Percentiles rank a stretch among this genome's conserved stretches.
phyloP scores from a whole-genome alignment of 2,888 invertebrate genomes.

The Amphipoea oculea region DNA sequence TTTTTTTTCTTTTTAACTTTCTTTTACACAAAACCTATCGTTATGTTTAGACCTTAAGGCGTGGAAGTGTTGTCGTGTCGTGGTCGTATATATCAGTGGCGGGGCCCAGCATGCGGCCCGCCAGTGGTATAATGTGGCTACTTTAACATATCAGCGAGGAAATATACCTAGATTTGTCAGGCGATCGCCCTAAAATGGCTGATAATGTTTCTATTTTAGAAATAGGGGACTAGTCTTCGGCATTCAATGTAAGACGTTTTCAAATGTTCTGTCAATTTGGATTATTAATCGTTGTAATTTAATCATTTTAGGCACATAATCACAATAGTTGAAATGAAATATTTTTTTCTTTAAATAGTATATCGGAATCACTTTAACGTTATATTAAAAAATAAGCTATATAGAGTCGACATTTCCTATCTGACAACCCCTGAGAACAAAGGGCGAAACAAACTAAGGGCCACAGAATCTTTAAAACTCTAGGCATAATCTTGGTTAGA shows the following conservation, averaged over 20 bases:
- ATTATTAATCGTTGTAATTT: neutral
- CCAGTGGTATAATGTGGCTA: constrained; percentile 61
- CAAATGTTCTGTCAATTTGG: neutral
- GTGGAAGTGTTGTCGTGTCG: constrained; percentile 65
- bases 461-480: neutral
- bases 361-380: neutral
- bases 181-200: constrained; percentile 63
- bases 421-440: no score
- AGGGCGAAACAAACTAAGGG: no score
- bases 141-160: constrained; percentile 65
- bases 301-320: no score
- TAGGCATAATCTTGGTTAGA: neutral
- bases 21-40: neutral
- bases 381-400: neutral
- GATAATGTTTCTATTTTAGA: constrained; percentile 19
- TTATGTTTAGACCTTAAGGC: constrained; percentile 49
- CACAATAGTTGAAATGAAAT: no score
- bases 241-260: neutral
- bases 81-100: constrained; percentile 63
- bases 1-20: neutral
- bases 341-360: no score
- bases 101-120: constrained; percentile 58
- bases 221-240: constrained; percentile 7
- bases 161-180: constrained; percentile 71
- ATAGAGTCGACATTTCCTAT: neutral